phyloP scores from a whole-genome alignment of 2,797 vertebrate species.

The Xenops minutus region DNA sequence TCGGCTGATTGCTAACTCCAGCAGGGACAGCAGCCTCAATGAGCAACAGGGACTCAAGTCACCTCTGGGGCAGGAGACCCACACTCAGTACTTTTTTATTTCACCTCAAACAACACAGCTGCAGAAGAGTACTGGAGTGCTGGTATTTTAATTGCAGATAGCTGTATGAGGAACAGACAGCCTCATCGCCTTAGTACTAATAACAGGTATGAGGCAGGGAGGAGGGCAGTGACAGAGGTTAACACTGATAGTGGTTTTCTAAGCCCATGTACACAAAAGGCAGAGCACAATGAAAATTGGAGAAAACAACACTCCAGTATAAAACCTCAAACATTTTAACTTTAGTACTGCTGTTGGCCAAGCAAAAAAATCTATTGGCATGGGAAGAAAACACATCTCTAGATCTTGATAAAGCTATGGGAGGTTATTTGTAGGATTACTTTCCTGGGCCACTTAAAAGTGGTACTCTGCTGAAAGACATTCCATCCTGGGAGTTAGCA shows the following conservation, averaged over 20 bases:
- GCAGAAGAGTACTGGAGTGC: neutral
- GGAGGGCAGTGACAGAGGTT: neutral
- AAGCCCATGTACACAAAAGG: neutral
- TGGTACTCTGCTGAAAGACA: slow-evolving; percentile 18
- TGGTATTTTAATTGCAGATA: neutral
- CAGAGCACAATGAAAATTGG: neutral
- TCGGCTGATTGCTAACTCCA: neutral
- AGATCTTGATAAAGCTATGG: neutral
- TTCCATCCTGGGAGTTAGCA: slow-evolving; percentile 10
- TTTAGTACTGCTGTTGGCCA: neutral
- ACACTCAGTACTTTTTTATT: neutral
- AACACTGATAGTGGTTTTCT: neutral
- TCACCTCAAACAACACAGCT: neutral
- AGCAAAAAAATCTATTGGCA: neutral
- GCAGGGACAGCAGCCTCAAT: neutral
- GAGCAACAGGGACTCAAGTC: neutral
- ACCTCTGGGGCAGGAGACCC: neutral
- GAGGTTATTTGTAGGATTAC: slow-evolving; percentile 42
- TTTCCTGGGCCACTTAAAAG: slow-evolving; percentile 31
- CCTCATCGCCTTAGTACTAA: neutral
- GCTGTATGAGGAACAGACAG: neutral
- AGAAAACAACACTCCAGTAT: neutral
- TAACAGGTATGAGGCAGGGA: neutral
- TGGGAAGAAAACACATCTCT: neutral
- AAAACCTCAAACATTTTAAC: neutral